Conservation (phyloP, 2,888 invertebrate species). For the Empis stercorea region DNA sequence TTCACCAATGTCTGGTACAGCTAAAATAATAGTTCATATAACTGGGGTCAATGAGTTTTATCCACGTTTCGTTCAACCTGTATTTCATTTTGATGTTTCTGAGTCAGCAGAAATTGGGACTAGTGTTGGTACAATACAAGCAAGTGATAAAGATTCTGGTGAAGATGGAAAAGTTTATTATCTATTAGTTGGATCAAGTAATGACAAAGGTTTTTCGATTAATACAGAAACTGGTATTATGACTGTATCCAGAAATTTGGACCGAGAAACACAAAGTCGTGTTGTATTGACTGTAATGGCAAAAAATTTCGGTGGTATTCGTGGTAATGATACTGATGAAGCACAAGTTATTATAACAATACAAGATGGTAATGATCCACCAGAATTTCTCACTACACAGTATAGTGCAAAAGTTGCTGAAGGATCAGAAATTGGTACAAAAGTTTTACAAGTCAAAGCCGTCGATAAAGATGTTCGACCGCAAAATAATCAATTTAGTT, state of each 20-base stretch:
- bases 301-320: constrained; percentile 86
- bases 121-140: constrained; percentile 73
- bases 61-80: constrained; percentile 76
- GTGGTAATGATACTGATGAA: constrained; percentile 90
- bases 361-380: constrained; percentile 93
- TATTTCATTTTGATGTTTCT: constrained; percentile 84
- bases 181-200: constrained; percentile 84
- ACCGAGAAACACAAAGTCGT: constrained; percentile 78
- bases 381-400: constrained; percentile 67
- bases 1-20: constrained; percentile 61
- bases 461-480: constrained; percentile 82
- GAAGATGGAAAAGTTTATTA: constrained; percentile 82
- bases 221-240: constrained; percentile 74
- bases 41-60: constrained; percentile 81
- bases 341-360: constrained; percentile 88
- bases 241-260: constrained; percentile 65
- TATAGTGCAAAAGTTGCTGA: constrained; percentile 76
- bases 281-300: constrained; percentile 85
- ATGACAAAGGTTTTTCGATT: constrained; percentile 79
- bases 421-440: constrained; percentile 59
- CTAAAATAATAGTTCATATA: constrained; percentile 60
- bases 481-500: constrained; percentile 84
- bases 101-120: constrained; percentile 81
- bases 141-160: constrained; percentile 79
- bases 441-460: constrained; percentile 67